Evolutionary conservation across 2,888 invertebrate species (phyloP), one percentile per base, ranked within the genome.

Genomic region (Yponomeuta sedellus): DNA sequence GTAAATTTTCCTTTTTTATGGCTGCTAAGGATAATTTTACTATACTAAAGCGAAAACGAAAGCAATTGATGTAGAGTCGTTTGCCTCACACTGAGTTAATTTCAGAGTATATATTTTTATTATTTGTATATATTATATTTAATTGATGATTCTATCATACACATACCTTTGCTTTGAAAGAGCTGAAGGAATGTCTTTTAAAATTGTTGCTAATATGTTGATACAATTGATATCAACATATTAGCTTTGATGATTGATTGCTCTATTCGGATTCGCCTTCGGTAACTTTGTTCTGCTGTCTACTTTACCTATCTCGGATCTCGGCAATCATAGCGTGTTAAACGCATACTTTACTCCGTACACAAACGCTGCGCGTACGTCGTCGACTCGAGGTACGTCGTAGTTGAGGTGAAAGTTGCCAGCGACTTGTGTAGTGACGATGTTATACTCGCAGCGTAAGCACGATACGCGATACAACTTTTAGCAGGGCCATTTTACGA

Each of bases 321-420:
- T 40, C 40, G 40, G 22, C 63, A 63, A 20, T 59, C 22, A 12
- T 59, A 10, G 63, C 44, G 63, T 63, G 39, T 19, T 44, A 39
- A 44, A 44, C 11, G 63, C 44, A 63, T 44, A 44, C 44, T 63
- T 11, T 19, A 63, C 63, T 40, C 12, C 20, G 20, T 22, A 19
- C 20, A 22, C 22, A 59, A 20, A 59, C 12, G 40, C 8, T 75
- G 79, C 74, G 75, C 75, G 71, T 71, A 73, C 62, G 66, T 66
- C 62, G 66, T 66, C 61, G 65, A 64, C 72, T 74, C 39, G 12
- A 64, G 64, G 64, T 56, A 56, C 52, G 12, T 52, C 22, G 64
- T 64, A 44, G 52, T 44, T 52, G 64, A 71, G 88, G 90, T 85
- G 90, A 90, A 90, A 90, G 90, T 89, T 88, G 83, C 76, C 77